phyloP scores from a whole-genome alignment of 92 coral and sea anemone genomes.

The Palythoa caribaeorum region DNA sequence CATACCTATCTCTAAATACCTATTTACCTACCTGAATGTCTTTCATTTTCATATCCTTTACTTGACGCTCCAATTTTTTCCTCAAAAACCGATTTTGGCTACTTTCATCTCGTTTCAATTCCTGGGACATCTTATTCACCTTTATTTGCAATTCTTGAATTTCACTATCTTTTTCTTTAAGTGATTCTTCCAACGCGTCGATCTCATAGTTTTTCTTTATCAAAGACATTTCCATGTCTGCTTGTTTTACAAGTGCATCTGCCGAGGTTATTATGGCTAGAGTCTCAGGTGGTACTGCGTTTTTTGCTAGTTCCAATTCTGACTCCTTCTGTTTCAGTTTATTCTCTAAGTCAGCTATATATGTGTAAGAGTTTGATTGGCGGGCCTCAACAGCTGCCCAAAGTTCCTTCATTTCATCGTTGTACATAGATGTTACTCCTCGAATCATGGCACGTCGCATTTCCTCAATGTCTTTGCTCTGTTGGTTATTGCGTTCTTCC shows the following conservation, averaged over 20 bases:
- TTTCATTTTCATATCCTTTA: not conserved
- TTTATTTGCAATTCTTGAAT: not conserved
- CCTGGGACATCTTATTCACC: conserved; percentile 14
- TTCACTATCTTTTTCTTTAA: conserved; percentile 10
- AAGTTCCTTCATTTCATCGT: not conserved
- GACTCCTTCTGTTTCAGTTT: not conserved
- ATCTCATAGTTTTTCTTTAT: conserved; percentile 21
- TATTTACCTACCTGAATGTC: not conserved
- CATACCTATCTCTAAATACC: too few species aligned
- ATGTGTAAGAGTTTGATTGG: conserved; percentile 31
- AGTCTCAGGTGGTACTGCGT: not conserved
- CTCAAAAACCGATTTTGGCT: conserved; percentile 1
- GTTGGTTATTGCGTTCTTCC: conserved; percentile 1
- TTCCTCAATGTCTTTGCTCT: conserved; percentile 24
- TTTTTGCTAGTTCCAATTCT: not conserved
- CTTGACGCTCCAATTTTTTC: not conserved
- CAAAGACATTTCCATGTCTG: conserved; percentile 10
- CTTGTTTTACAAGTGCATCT: conserved; percentile 12
- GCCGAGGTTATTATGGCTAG: not conserved
- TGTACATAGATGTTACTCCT: conserved; percentile 26
- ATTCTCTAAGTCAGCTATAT: conserved; percentile 7
- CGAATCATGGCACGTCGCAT: conserved; percentile 3
- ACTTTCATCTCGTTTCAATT: not conserved
- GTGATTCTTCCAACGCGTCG: not conserved
- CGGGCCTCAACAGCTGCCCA: conserved; percentile 8